Conservation (phyloP, 2,797 vertebrate genomes). For the Acanthornis magna region DNA sequence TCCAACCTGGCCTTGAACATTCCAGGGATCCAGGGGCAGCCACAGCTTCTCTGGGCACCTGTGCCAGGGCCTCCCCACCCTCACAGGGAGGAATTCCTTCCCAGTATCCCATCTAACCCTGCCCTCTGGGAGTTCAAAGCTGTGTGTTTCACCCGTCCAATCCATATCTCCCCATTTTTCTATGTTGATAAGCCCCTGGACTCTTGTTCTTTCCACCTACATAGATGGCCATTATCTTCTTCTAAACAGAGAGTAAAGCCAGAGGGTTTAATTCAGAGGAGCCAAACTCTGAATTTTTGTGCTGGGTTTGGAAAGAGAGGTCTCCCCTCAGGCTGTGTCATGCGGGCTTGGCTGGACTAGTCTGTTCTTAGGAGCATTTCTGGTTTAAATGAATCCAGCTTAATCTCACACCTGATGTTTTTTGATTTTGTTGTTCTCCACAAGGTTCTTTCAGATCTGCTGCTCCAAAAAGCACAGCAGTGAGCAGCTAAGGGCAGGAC, state of each 20-base stretch:
- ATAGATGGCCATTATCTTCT: background rate
- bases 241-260: background rate
- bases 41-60: background rate
- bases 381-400: background rate
- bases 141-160: background rate
- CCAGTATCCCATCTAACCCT: background rate
- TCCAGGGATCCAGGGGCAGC: too few relatives aligned
- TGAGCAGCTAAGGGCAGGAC: background rate
- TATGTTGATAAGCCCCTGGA: background rate
- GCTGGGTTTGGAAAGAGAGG: background rate
- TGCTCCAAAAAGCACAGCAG: accelerated
- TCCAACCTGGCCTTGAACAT: too few relatives aligned
- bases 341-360: background rate
- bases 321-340: background rate
- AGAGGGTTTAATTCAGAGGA: background rate
- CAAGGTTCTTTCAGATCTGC: background rate
- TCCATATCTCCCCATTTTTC: background rate
- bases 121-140: background rate
- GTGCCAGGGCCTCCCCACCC: accelerated
- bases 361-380: background rate
- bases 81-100: background rate
- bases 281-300: background rate
- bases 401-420: background rate
- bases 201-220: background rate
- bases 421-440: background rate